phyloP scores from a whole-genome alignment of 2,888 invertebrate genomes.

The Campaea margaritaria region DNA sequence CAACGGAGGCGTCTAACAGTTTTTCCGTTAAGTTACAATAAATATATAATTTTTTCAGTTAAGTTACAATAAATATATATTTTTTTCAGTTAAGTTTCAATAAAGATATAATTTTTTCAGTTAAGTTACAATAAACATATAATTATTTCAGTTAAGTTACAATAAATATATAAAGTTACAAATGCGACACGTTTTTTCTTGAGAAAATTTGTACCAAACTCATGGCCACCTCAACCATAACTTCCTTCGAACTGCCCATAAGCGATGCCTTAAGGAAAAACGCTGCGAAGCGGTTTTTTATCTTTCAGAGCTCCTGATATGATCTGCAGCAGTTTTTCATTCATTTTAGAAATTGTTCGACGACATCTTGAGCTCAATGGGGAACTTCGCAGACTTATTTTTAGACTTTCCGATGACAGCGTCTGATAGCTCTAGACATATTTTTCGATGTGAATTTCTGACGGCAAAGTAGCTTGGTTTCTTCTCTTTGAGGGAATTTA shows the following conservation, averaged over 20 bases:
- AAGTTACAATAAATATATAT: too few relatives aligned
- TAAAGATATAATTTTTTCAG: too few relatives aligned
- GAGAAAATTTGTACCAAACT: not conserved
- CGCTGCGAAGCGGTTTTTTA: slow-evolving; percentile 29
- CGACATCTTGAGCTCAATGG: slow-evolving; percentile 13
- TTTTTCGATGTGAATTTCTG: not conserved
- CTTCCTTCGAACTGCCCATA: slow-evolving; percentile 30
- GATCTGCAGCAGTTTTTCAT: slow-evolving; percentile 30
- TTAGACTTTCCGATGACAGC: slow-evolving; percentile 5
- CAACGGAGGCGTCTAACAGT: too few relatives aligned
- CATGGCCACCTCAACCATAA: slow-evolving; percentile 19
- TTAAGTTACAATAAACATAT: too few relatives aligned
- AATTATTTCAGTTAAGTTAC: too few relatives aligned
- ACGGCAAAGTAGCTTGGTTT: too few relatives aligned
- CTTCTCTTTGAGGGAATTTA: too few relatives aligned
- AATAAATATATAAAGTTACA: too few relatives aligned
- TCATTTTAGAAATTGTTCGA: slow-evolving; percentile 29
- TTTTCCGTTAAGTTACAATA: too few relatives aligned
- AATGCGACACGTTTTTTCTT: too few relatives aligned
- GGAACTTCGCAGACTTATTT: slow-evolving; percentile 25
- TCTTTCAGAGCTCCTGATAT: slow-evolving; percentile 27
- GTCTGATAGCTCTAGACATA: not conserved
- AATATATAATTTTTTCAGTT: too few relatives aligned
- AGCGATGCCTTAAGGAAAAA: slow-evolving; percentile 31
- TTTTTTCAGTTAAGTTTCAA: too few relatives aligned